Evolutionary conservation across 1,140 invertebrate species (phyloP), one percentile per base, ranked within the genome.

Genomic region (Anthonomus grandis): DNA sequence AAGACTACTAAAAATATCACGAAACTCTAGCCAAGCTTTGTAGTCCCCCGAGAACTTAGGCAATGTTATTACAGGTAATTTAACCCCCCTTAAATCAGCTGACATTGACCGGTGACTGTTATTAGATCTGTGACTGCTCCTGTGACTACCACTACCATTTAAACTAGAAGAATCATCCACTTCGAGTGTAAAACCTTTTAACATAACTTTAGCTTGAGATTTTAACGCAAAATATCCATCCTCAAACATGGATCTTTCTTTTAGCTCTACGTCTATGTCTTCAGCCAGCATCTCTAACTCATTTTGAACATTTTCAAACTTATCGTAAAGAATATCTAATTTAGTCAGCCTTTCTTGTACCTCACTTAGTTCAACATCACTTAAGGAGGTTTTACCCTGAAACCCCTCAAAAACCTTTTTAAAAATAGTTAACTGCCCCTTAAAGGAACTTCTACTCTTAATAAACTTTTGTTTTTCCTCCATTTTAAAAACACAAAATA

Each of bases 1-100:
- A 6, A 31, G 6, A n/a, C 27, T 31, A 31, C 38, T 23, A 52
- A 67, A 71, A 6, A 59, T 68, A 53, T 68, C 66, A 25, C 59
- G 55, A 55, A 70, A 72, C 25, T 64, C 55, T 17, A 65, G 22
- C 70, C 68, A 72, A 21, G 62, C 38, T 34, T 64, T 45, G 36
- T 55, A 67, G 45, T 51, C 44, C 0, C 66, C 70, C 31, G 61
- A 50, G 47, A 71, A 71, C 22, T 60, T 52, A 13, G 62, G 64
- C 36, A 69, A 60, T 25, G 51, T 27, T 23, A 70, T 60, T 36
- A 41, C 49, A 3, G 69, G 67, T 21, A 68, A 47, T 65, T 65
- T 4, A 65, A 46, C 15, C 39, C 13, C 17, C n/a, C 24, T 22
- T 47, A 15, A n/a, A 5, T 39, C 37, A n/a, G n/a, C n/a, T n/a